Evolutionary conservation across 2,888 invertebrate species (phyloP).

Genomic region (Pherbina coryleti): DNA sequence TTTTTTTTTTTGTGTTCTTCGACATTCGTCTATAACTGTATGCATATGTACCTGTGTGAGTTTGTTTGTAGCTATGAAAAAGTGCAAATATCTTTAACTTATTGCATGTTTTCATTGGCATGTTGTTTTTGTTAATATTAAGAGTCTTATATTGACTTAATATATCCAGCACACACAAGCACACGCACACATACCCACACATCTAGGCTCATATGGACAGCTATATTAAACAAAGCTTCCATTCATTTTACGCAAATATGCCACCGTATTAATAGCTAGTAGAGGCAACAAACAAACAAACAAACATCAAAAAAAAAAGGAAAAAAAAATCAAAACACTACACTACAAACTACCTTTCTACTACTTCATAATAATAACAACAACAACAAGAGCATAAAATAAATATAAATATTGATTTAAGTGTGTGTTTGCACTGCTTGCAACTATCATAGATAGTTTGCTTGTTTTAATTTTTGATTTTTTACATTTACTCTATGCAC

Average conservation of each 20-base stretch:
- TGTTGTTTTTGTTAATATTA: neutral
- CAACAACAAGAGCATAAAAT: slow-evolving; percentile 6
- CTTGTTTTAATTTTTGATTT: neutral
- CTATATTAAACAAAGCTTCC: slow-evolving; percentile 29
- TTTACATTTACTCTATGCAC: slow-evolving; percentile 5
- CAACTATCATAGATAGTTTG: neutral
- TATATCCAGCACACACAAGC: neutral
- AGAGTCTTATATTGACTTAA: neutral
- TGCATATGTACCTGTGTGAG: no score
- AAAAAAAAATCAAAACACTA: neutral
- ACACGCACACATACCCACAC: no score
- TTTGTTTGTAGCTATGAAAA: neutral
- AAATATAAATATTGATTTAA: slow-evolving; percentile 22
- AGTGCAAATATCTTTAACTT: neutral
- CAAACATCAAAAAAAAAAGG: no score
- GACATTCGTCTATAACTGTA: no score
- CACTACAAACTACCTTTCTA: no score
- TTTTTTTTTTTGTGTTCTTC: neutral
- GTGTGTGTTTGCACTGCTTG: neutral
- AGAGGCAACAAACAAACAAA: no score
- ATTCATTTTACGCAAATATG: slow-evolving; percentile 33
- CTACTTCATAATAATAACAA: neutral
- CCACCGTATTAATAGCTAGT: slow-evolving; percentile 9
- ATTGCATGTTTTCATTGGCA: slow-evolving; percentile 7
- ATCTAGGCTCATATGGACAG: no score